These are phyloP conservation scores for Threskiornis aethiopicus DNA, from an alignment of 2,797 vertebrate genomes.

Conservation along the genomic window DNA sequence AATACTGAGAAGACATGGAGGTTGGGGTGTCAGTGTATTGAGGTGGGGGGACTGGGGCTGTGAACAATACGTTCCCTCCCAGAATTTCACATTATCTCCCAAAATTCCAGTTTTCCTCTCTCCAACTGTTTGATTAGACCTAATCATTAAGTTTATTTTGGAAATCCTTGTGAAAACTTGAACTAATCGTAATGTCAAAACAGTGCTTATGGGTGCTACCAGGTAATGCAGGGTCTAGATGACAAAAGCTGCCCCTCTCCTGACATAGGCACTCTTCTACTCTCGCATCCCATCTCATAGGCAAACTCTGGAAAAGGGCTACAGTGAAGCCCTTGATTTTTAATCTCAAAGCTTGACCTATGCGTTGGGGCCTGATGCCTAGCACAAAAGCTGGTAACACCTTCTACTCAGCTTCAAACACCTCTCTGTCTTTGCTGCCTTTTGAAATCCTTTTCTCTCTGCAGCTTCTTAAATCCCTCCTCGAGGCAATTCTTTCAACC, in stretches of 20 bases:
- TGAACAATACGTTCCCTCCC: background rate
- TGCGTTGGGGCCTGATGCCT: background rate
- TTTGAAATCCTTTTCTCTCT: background rate
- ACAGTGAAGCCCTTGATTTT: background rate
- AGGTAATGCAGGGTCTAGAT: background rate
- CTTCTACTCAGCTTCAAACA: background rate
- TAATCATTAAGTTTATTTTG: background rate
- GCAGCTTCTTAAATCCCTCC: background rate
- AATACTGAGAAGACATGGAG: background rate
- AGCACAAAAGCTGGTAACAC: background rate
- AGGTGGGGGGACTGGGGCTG: background rate
- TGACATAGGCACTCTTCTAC: background rate
- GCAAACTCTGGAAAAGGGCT: background rate
- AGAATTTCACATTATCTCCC: background rate
- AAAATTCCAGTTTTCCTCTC: background rate
- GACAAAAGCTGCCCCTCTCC: background rate
- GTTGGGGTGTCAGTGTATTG: background rate
- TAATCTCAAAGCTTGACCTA: background rate
- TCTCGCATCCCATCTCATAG: background rate
- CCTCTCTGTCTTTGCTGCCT: background rate
- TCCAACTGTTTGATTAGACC: too few relatives aligned
- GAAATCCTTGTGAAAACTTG: background rate
- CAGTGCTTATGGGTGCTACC: background rate
- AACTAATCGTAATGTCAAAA: background rate
- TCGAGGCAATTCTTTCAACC: background rate